These are phyloP conservation scores for Notoglanidium macrostoma DNA, from an alignment of 2,797 vertebrate genomes.

Conservation along the genomic window DNA sequence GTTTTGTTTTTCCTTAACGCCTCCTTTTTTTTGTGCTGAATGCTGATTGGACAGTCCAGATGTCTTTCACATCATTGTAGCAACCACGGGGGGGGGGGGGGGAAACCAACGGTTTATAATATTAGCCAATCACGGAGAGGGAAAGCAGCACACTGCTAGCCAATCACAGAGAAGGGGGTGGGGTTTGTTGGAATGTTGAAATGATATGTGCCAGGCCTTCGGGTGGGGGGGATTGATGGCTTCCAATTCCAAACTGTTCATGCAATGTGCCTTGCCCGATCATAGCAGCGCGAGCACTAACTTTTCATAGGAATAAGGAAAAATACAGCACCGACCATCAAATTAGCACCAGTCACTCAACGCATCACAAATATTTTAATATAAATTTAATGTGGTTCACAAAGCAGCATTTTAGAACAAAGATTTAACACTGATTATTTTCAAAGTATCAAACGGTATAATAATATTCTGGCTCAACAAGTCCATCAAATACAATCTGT, in stretches of 20 bases:
- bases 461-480: neutral
- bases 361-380: neutral
- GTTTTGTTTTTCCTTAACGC: accelerated
- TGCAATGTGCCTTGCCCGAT: too few relatives aligned
- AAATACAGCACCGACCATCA: neutral
- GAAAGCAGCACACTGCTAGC: neutral
- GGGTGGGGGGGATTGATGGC: too few relatives aligned
- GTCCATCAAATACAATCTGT: neutral
- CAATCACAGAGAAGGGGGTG: neutral
- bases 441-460: neutral
- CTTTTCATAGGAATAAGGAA: neutral
- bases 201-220: neutral
- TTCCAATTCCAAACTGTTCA: neutral
- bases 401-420: neutral
- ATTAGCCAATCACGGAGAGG: neutral
- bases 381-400: neutral
- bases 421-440: neutral
- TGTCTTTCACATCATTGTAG: neutral
- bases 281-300: neutral
- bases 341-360: neutral
- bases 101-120: neutral
- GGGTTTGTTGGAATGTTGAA: neutral
- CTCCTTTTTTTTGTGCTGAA: too few relatives aligned
- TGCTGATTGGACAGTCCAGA: neutral
- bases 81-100: too few relatives aligned